phyloP scores from a whole-genome alignment of 2,888 invertebrate species.

The Heliconius ethilla region DNA sequence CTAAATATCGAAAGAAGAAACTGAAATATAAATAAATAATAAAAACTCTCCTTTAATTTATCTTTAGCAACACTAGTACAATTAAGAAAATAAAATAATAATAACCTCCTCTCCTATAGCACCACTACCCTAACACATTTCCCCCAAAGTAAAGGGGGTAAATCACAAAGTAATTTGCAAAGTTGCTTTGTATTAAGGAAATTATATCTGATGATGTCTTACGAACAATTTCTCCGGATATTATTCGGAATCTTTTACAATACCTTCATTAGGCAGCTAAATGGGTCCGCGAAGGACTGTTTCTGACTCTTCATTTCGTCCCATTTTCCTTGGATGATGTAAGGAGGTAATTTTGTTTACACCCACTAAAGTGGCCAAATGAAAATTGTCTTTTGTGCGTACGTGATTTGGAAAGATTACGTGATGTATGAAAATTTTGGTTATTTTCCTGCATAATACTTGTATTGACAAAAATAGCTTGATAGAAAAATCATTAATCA shows the following conservation, averaged over 20 bases:
- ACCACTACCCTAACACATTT: constrained; percentile 30
- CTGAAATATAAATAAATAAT: no score
- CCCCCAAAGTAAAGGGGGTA: constrained; percentile 35
- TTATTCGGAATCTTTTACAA: constrained; percentile 38
- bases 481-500: no score
- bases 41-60: no score
- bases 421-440: no score
- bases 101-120: neutral
- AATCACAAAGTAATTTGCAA: constrained; percentile 52
- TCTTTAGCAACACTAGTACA: neutral
- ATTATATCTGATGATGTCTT: constrained; percentile 42
- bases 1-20: no score
- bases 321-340: neutral
- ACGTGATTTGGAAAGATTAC: no score
- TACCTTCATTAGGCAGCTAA: constrained; percentile 29
- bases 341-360: constrained; percentile 7
- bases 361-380: neutral
- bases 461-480: no score
- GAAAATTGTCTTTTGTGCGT: neutral
- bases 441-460: no score
- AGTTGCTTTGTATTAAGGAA: constrained; percentile 44
- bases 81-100: neutral
- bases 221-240: constrained; percentile 41
- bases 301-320: constrained; percentile 6
- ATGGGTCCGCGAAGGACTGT: neutral